These are phyloP conservation scores for Auanema freiburgensis DNA, from an alignment of 2,888 invertebrate genomes.

Conservation along the genomic window DNA sequence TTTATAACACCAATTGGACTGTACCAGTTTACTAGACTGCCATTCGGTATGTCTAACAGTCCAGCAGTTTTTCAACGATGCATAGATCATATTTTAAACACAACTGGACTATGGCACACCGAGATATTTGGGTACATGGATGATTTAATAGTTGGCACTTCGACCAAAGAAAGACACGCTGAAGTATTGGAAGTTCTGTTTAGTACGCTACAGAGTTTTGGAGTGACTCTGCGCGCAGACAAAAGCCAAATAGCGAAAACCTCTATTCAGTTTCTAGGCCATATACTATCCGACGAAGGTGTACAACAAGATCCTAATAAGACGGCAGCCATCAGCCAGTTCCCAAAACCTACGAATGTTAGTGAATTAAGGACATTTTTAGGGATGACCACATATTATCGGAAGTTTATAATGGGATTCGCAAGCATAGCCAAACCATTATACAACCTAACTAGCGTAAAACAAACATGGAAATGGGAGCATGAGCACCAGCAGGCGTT, in stretches of 20 bases:
- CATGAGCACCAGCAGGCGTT: conserved; percentile 19
- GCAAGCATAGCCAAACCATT: conserved; percentile 23
- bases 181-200: conserved; percentile 9
- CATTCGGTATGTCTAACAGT: no score
- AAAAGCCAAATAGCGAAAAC: conserved; percentile 18
- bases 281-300: conserved; percentile 3
- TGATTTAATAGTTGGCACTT: not conserved
- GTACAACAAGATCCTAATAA: conserved; percentile 11
- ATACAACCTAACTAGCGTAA: conserved; percentile 13
- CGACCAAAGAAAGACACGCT: conserved; percentile 6
- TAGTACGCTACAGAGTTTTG: not conserved
- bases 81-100: conserved; percentile 24
- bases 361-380: conserved; percentile 24
- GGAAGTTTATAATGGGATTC: conserved; percentile 29
- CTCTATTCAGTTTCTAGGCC: conserved; percentile 19
- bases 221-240: no score
- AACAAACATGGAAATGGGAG: conserved; percentile 9
- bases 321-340: conserved; percentile 5
- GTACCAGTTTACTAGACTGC: no score
- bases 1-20: no score
- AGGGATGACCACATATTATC: conserved; percentile 28
- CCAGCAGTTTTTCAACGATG: no score
- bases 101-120: conserved; percentile 22
- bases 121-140: not conserved
- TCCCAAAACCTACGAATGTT: conserved; percentile 15